phyloP scores from a whole-genome alignment of 1,140 invertebrate species.

The Drosophila cardini region DNA sequence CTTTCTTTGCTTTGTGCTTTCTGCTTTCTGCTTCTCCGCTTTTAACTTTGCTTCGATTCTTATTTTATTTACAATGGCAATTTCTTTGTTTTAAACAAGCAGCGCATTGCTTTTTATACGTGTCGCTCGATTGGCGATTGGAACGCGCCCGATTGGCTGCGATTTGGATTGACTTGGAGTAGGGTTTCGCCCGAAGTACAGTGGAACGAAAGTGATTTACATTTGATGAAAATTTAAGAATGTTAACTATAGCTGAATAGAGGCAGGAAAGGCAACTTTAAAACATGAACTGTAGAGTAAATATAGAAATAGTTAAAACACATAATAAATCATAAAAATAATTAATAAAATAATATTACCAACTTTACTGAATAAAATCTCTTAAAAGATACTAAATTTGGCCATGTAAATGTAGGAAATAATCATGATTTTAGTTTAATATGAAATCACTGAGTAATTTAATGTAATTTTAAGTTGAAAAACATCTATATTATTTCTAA shows the following conservation, averaged over 20 bases:
- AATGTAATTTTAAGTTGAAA: no score
- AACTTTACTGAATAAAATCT: no score
- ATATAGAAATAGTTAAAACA: background rate
- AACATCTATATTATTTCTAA: no score
- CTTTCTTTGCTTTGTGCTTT: conserved; percentile 26
- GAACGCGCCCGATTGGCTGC: conserved; percentile 78
- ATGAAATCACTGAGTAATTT: no score
- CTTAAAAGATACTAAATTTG: no score
- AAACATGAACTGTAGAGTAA: no score
- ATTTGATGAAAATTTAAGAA: background rate
- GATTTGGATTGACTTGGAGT: conserved; percentile 50
- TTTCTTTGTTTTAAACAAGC: conserved; percentile 82
- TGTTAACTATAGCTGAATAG: no score
- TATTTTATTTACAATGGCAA: conserved; percentile 80
- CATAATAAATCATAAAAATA: no score
- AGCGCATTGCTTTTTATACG: conserved; percentile 81
- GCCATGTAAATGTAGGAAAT: no score
- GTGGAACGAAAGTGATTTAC: background rate
- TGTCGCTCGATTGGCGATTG: conserved; percentile 74
- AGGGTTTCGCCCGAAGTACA: conserved; percentile 10
- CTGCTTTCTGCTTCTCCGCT: conserved; percentile 25
- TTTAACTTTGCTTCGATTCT: conserved; percentile 49
- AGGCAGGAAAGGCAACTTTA: no score
- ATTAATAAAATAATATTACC: no score
- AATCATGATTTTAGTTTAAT: no score